phyloP scores from a whole-genome alignment of 2,113 vertebrate genomes.

The Ranitomeya imitator region DNA sequence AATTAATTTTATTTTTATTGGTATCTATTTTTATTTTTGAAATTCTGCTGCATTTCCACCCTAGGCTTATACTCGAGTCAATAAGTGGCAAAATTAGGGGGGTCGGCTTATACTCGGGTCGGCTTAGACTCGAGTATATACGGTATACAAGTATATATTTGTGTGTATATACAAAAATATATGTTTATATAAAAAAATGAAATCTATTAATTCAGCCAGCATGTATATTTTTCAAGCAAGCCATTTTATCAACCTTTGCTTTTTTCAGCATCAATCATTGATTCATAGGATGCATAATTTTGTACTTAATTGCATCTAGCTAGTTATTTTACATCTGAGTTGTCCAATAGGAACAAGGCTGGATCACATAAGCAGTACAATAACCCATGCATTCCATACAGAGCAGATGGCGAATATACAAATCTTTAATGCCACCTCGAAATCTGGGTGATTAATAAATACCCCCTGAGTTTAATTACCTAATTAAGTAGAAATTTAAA shows the following conservation, averaged over 20 bases:
- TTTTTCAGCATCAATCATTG: neutral
- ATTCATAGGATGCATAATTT: neutral
- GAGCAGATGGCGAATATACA: constrained; percentile 39
- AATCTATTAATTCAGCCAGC: neutral
- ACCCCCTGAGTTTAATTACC: neutral
- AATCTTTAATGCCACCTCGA: neutral
- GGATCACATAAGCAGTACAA: neutral
- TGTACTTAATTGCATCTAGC: neutral
- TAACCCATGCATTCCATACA: constrained; percentile 7
- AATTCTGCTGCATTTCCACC: no score
- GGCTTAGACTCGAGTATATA: no score
- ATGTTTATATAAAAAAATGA: neutral
- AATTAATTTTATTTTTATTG: no score
- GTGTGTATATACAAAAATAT: neutral
- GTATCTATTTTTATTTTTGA: no score
- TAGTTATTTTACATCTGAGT: neutral
- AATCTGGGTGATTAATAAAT: neutral
- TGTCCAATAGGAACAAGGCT: neutral
- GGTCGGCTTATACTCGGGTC: no score
- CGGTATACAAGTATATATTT: no score
- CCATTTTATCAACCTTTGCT: neutral
- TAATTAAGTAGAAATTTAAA: constrained; percentile 29
- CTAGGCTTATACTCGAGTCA: no score
- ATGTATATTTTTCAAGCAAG: neutral
- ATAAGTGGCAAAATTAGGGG: no score